These are phyloP conservation scores for Tuta absoluta DNA, from an alignment of 2,888 invertebrate species.

Conservation along the genomic window DNA sequence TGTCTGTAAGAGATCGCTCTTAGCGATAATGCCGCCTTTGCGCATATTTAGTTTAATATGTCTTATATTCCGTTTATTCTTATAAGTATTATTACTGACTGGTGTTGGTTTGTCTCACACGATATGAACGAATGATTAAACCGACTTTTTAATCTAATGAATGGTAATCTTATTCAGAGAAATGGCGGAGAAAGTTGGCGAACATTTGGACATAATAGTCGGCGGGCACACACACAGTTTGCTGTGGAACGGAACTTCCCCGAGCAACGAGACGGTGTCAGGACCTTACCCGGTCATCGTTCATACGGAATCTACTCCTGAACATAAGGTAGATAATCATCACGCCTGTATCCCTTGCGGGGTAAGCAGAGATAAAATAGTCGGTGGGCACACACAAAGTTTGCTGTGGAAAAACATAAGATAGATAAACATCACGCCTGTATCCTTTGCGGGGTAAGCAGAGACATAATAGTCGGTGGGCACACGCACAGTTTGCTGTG, in stretches of 20 bases:
- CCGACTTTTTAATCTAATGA: not conserved
- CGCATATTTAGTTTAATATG: too few species aligned
- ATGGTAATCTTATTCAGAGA: constrained; percentile 47
- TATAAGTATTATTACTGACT: too few species aligned
- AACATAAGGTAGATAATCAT: constrained; percentile 55
- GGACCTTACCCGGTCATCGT: constrained; percentile 87
- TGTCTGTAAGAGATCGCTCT: too few species aligned
- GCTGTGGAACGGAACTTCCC: constrained; percentile 83
- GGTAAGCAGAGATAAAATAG: constrained; percentile 90
- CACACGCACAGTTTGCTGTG: constrained; percentile 91
- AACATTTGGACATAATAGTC: constrained; percentile 88
- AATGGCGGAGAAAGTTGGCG: constrained; percentile 84
- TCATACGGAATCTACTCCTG: constrained; percentile 46
- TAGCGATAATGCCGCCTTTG: too few species aligned
- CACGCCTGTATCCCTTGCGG: too few species aligned
- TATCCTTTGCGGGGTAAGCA: too few species aligned
- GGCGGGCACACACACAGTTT: constrained; percentile 92
- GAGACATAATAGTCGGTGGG: constrained; percentile 91
- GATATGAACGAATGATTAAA: too few species aligned
- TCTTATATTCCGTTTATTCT: too few species aligned
- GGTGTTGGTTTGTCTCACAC: too few species aligned
- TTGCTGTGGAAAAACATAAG: constrained; percentile 84
- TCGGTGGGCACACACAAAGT: constrained; percentile 92
- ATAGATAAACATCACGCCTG: constrained; percentile 38
- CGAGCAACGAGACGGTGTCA: constrained; percentile 76